Evolutionary conservation across 2,113 vertebrate species (phyloP).

Genomic region (Oryzias celebensis): DNA sequence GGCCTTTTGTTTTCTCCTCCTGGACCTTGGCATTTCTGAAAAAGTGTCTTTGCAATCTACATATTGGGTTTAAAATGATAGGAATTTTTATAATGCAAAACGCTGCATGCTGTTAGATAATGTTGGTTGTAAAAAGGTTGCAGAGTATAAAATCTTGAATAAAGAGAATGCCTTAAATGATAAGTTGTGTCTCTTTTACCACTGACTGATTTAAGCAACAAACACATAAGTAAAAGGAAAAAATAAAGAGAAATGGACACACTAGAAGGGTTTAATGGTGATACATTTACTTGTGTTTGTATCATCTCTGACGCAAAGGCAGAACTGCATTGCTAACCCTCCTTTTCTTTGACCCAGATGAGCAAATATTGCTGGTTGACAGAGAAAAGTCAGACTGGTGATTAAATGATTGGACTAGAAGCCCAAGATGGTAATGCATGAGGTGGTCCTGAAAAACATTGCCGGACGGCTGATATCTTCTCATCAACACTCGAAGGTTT

Average conservation of each 20-base stretch:
- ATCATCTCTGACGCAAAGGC: constrained; percentile 52
- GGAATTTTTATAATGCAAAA: constrained; percentile 52
- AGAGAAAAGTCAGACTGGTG: constrained; percentile 44
- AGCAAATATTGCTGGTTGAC: constrained; percentile 74
- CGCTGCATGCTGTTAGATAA: constrained; percentile 60
- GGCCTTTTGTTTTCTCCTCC: constrained; percentile 26
- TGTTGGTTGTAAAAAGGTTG: constrained; percentile 49
- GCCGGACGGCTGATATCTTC: not conserved
- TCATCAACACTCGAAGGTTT: constrained; percentile 2
- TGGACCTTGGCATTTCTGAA: constrained; percentile 24
- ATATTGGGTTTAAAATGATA: constrained; percentile 53
- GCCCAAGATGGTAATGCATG: not conserved
- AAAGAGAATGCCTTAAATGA: constrained; percentile 58
- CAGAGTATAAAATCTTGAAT: constrained; percentile 67
- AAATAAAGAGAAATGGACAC: not conserved
- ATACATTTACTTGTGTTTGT: constrained; percentile 21
- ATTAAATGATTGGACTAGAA: constrained; percentile 30
- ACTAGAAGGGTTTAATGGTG: rapidly evolving
- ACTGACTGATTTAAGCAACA: too few species aligned
- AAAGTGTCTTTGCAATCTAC: constrained; percentile 40
- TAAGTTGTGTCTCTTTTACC: constrained; percentile 21
- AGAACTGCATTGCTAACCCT: constrained; percentile 56
- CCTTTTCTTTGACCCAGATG: constrained; percentile 69
- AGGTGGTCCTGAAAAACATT: constrained; percentile 1
- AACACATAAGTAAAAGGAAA: too few species aligned